phyloP scores from a whole-genome alignment of 1,140 invertebrate genomes.

The Phymastichus coffea region DNA sequence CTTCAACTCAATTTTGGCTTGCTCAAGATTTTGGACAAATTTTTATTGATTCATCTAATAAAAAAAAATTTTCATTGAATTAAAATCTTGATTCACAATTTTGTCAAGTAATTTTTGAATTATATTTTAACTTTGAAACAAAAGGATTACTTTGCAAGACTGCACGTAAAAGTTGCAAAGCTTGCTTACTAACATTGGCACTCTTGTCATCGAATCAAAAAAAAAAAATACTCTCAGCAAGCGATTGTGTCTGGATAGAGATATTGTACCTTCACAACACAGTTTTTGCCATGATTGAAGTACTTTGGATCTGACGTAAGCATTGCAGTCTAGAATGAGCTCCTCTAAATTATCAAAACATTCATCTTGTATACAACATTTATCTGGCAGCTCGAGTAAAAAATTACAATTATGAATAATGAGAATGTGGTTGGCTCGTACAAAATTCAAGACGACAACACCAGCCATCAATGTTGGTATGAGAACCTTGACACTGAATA shows the following conservation, averaged over 20 bases:
- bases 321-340: slow-evolving; percentile 80
- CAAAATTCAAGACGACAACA: too few species aligned
- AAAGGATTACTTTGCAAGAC: slow-evolving; percentile 81
- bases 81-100: too few species aligned
- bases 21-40: slow-evolving; percentile 59
- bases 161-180: slow-evolving; percentile 72
- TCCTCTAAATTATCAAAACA: slow-evolving; percentile 73
- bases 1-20: slow-evolving; percentile 62
- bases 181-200: slow-evolving; percentile 74
- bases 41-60: slow-evolving; percentile 60
- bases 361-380: slow-evolving; percentile 66
- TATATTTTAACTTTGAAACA: slow-evolving; percentile 58
- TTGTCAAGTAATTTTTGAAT: neutral
- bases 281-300: slow-evolving; percentile 76
- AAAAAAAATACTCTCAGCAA: slow-evolving; percentile 66
- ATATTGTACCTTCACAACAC: slow-evolving; percentile 71
- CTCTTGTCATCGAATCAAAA: slow-evolving; percentile 76
- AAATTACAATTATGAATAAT: too few species aligned
- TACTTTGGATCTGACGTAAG: slow-evolving; percentile 80
- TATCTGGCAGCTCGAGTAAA: slow-evolving; percentile 65
- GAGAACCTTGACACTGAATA: too few species aligned
- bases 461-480: too few species aligned
- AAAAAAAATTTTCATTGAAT: too few species aligned
- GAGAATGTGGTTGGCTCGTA: too few species aligned
- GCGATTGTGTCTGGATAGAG: slow-evolving; percentile 64